Evolutionary conservation across 1,140 invertebrate genomes (phyloP).

Genomic region (Drosophila nasuta): DNA sequence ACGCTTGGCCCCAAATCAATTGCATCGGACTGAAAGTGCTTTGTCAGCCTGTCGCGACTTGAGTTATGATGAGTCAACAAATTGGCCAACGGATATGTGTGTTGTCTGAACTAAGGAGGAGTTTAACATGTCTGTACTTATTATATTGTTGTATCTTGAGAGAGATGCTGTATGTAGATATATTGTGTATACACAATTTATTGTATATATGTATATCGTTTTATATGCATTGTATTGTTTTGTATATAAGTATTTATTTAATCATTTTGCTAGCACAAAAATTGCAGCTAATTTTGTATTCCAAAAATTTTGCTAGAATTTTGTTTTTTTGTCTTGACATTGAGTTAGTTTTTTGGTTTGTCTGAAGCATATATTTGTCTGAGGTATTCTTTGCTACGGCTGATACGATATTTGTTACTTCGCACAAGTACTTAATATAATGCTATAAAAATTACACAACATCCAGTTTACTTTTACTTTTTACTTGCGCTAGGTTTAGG

Average conservation of each 20-base stretch:
- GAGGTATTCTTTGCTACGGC: constrained; percentile 56
- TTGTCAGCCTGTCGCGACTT: constrained; percentile 61
- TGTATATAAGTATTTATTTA: constrained; percentile 48
- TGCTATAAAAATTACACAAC: constrained; percentile 80
- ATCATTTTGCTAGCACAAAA: constrained; percentile 59
- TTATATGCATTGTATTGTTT: constrained; percentile 14
- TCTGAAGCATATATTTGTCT: constrained; percentile 64
- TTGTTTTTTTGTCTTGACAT: constrained; percentile 57
- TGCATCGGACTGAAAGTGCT: constrained; percentile 51
- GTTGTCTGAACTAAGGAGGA: neutral
- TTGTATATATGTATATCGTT: constrained; percentile 10
- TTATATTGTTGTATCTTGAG: constrained; percentile 13
- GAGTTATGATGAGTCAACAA: constrained; percentile 73
- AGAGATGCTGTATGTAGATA: neutral
- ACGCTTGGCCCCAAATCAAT: constrained; percentile 68
- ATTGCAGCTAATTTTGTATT: constrained; percentile 58
- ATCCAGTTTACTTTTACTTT: constrained; percentile 64
- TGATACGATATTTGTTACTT: constrained; percentile 29
- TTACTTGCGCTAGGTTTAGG: constrained; percentile 64
- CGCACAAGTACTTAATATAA: constrained; percentile 40
- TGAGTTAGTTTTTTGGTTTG: constrained; percentile 26
- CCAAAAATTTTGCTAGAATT: constrained; percentile 68
- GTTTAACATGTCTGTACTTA: constrained; percentile 44
- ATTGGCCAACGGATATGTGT: constrained; percentile 50
- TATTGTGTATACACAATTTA: constrained; percentile 37